A percentile compares a stretch with the other conserved stretches of the same genome.
These are phyloP conservation scores for Nycticryphes semicollaris DNA, from an alignment of 2,113 vertebrate genomes.

Conservation along the genomic window DNA sequence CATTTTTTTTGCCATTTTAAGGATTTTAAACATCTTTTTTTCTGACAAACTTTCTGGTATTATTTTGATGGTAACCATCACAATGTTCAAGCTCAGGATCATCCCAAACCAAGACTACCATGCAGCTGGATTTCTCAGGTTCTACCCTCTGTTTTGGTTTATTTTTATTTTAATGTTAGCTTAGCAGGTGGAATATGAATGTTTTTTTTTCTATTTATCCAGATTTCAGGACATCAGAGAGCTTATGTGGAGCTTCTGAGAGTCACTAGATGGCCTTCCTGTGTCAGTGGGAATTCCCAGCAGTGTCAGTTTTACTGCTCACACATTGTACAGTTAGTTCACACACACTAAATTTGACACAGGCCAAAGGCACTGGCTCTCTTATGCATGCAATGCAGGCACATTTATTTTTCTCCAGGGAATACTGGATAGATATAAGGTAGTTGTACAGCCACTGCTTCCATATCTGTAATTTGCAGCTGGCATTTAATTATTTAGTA, in stretches of 20 bases:
- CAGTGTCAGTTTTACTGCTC: neutral
- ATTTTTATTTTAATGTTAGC: neutral
- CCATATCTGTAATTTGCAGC: slow-evolving; percentile 29
- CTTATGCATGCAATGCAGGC: neutral
- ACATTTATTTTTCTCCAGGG: neutral
- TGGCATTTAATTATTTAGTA: slow-evolving; percentile 4
- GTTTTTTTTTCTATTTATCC: neutral
- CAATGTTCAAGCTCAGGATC: neutral
- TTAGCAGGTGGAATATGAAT: neutral
- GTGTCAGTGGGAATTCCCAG: neutral
- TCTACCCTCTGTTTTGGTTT: neutral
- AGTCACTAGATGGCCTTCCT: neutral
- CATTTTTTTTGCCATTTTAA: neutral
- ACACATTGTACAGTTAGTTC: neutral
- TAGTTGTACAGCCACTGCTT: neutral
- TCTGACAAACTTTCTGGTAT: neutral
- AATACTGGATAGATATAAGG: neutral
- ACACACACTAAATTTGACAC: neutral
- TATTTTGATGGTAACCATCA: neutral
- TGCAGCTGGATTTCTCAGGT: neutral
- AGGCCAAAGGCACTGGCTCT: neutral
- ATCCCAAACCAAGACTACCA: neutral
- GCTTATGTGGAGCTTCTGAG: neutral
- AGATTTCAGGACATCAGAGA: neutral
- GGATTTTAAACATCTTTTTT: neutral